Base-by-base conservation (phyloP, 1,140 invertebrate species). In the Drosophila nasuta region DNA sequence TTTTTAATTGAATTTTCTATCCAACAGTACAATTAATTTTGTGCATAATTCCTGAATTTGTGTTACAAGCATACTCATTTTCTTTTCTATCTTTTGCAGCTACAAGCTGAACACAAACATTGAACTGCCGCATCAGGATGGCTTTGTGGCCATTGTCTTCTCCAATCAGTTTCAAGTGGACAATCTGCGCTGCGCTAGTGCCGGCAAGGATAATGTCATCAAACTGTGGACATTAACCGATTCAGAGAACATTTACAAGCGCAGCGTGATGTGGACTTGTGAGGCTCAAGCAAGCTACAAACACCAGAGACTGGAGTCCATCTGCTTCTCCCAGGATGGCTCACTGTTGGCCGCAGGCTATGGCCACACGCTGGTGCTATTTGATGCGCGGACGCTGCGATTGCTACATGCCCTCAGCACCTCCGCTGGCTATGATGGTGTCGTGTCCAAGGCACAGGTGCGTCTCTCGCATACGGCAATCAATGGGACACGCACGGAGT, bases 281-380 rank as follows among this genome's bases (percentile, higher is more conserved):
- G 93, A 94, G 13, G 94, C 94, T 49, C 92, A 95, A 30, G 95
- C 95, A 1, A 94, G 93, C 56, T 97, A 96, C 82, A 93, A 94
- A 17, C 93, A 95, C 75, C 76, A 95, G 11, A 74, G 93, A 5
- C 93, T 94, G 43, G 93, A 93, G 28, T 93, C 94, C 69, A 93
- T 95, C 1, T 94, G 93, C 49, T 97, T 97, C 89, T 96, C 96
- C 1, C 93, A 94, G 48, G 97, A 98, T 93, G 96, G 96, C 30
- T 97, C 96, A 1, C 81, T 97, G 13, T 79, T 97, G 15, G 96
- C 94, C 20, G 95, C 96, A 17, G 94, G 94, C 6, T 97, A 96
- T 93, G 94, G 93, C 25, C 93, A 94, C n/a, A 94, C 93, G 48
- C 82, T 97, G 25, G 97, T 96, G 4, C 87, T 97, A 20, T 97